Percentiles rank a stretch among this genome's conserved stretches.
Conservation (phyloP, 37 sponge, comb jelly and placozoan species). For the Tethya wilhelma region DNA sequence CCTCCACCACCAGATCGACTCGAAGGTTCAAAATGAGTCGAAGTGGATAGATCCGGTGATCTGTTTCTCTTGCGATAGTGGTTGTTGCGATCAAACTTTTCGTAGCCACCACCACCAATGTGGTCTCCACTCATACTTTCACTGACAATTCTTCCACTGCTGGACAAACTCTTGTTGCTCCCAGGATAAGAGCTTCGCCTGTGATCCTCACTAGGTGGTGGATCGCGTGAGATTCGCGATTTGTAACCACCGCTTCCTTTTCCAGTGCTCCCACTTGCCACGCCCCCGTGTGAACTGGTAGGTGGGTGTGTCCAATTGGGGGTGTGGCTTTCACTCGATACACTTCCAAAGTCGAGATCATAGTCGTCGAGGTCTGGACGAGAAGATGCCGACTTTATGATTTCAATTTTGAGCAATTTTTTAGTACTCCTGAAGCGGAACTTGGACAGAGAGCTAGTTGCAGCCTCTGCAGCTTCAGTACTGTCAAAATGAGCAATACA, state of each 20-base stretch:
- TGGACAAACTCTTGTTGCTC: no score
- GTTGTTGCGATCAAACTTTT: neutral
- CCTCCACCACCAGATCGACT: neutral
- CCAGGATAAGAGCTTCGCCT: neutral
- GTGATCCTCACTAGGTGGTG: neutral
- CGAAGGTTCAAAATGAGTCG: neutral
- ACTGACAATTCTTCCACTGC: constrained; percentile 16
- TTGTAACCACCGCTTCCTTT: neutral
- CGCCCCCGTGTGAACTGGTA: neutral
- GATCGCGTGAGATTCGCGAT: neutral
- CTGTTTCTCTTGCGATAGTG: constrained; percentile 18
- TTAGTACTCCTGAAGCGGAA: constrained; percentile 57
- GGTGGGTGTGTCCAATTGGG: neutral
- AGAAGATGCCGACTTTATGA: constrained; percentile 10
- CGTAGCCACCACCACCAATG: neutral
- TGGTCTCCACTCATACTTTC: neutral
- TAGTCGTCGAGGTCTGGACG: constrained; percentile 32
- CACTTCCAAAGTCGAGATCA: constrained; percentile 4
- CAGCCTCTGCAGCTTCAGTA: constrained; percentile 76
- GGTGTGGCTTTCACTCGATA: constrained; percentile 2
- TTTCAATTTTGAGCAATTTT: constrained; percentile 52
- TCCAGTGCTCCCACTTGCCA: neutral
- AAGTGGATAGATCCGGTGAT: constrained; percentile 1
- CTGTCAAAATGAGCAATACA: constrained; percentile 78
- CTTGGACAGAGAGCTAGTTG: constrained; percentile 42